phyloP scores from a whole-genome alignment of 2,113 vertebrate species.

The Eolophus roseicapilla region DNA sequence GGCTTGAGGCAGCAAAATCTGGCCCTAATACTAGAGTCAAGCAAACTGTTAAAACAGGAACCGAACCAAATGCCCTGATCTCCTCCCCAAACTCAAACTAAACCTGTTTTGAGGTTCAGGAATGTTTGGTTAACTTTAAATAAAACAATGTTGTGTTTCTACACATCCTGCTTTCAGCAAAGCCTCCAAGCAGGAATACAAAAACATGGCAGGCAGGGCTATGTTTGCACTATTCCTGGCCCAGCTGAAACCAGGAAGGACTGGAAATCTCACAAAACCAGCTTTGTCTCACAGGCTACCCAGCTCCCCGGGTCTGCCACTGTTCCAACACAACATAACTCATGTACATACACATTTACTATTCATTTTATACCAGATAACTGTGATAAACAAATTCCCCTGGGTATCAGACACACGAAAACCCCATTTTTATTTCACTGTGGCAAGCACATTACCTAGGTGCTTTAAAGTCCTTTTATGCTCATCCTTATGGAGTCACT shows the following conservation, averaged over 20 bases:
- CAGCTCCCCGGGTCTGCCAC: background rate
- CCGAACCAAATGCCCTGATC: conserved; percentile 13
- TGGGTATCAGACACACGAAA: background rate
- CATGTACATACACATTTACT: background rate
- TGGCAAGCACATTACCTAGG: background rate
- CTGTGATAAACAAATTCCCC: background rate
- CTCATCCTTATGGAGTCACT: background rate
- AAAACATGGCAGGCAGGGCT: conserved; percentile 30
- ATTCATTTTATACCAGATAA: background rate
- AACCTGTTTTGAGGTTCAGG: conserved; percentile 30
- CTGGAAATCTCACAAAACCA: conserved; percentile 29
- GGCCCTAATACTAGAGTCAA: background rate
- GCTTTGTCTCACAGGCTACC: background rate
- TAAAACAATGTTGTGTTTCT: conserved; percentile 50
- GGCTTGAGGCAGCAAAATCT: background rate
- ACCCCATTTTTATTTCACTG: background rate
- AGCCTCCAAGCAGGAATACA: conserved; percentile 24
- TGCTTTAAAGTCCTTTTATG: background rate
- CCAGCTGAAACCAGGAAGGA: background rate
- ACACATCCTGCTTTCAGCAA: conserved; percentile 34
- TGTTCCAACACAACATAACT: background rate
- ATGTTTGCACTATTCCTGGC: conserved; percentile 40
- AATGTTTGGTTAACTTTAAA: conserved; percentile 57
- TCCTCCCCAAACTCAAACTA: conserved; percentile 27
- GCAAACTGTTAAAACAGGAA: conserved; percentile 54